Evolutionary conservation across 2,888 invertebrate species (phyloP), one percentile per base, ranked within the genome.

Genomic region (Liodrosophila aerea): DNA sequence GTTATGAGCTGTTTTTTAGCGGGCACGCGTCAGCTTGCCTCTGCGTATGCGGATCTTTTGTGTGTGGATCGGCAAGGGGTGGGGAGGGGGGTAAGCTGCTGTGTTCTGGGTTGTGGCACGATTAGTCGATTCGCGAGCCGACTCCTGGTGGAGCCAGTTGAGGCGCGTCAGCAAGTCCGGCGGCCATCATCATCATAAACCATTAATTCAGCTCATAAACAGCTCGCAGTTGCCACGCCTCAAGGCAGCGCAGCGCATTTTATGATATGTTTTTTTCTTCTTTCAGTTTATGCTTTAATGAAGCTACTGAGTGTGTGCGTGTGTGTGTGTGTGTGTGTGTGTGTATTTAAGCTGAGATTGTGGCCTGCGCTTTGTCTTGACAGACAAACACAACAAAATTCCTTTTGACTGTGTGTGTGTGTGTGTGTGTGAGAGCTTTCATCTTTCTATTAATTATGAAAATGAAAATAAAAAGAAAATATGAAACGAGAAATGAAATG

Each of bases 151-250:
- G 22, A 13, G 30, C 56, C 18, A 30, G 47, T 41, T 59, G 41
- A 45, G 56, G 39, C 50, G 57, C 46, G 67, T 47, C 63, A 33
- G 53, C 46, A 46, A 52, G 50, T 56, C 64, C 47, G 64, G 64
- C 70, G 61, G 67, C 76, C 76, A 80, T 73, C 68, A 73, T 61
- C 76, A 73, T 62, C 81, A 74, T 64, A 73, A 77, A 57, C 75
- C 77, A 81, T 81, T 81, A 76, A 76, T 81, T 76, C 62, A 53
- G 66, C 65, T 81, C 76, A 77, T 81, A 76, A 81, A 74, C 39
- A 62, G 61, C 27, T 34, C 54, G 11, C 31, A 47, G 51, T 31
- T 54, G 78, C 64, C 76, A 76, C 74, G 81, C 81, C 81, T 59
- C 12, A 33, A 33, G 33, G 33, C 33, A 34, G 9, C 56, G 18